Evolutionary conservation across 2,888 invertebrate species (phyloP), one percentile per base, ranked within the genome.

Genomic region (Coecobrya sp.): DNA sequence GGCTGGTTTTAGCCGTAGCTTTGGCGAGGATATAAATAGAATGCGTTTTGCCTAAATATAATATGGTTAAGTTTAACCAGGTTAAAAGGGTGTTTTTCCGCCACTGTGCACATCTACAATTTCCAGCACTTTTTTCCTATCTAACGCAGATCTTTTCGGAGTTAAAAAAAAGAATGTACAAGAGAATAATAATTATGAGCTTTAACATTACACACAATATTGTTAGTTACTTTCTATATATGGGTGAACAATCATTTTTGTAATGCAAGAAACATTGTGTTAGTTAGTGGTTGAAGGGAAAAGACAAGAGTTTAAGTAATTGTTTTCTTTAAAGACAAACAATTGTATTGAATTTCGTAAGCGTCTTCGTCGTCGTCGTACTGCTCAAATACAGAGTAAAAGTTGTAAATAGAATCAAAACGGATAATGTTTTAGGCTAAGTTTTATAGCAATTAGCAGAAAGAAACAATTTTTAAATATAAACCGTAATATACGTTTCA

Each of bases 301-400:
- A 10, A 49, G 22, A 49, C 0, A 49, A 76, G 11, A 42, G 36
- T 81, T 52, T 49, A 16, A 22, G 27, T 16, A 79, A 36, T 2
- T n/a, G n/a, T 73, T 73, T 36, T 70, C 7, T 42, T 2, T 42
- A 42, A 73, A 36, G 42, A 45, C 42, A 11, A 76, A 22, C 1
- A 45, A 19, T 22, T 22, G 19, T n/a, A 76, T 27, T 27, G 10
- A 16, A 68, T 49, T 49, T 45, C 10, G 8, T 25, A 68, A 68
- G 25, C 49, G 42, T 10, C 27, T 22, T 68, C 13, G 22, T 13
- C 52, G 22, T 13, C 52, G 25, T 52, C 2, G 49, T 79, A 7
- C 79, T 55, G 81, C 81, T 81, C 59, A 81, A 79, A 52, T 79
- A 25, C 42, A 73, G 42, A 42, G 42, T 73, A 42, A 73, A 68